A percentile compares a stretch with the other conserved stretches of the same genome.
Conservation (phyloP, 1,140 invertebrate species). For the Euura saliciscinereae region DNA sequence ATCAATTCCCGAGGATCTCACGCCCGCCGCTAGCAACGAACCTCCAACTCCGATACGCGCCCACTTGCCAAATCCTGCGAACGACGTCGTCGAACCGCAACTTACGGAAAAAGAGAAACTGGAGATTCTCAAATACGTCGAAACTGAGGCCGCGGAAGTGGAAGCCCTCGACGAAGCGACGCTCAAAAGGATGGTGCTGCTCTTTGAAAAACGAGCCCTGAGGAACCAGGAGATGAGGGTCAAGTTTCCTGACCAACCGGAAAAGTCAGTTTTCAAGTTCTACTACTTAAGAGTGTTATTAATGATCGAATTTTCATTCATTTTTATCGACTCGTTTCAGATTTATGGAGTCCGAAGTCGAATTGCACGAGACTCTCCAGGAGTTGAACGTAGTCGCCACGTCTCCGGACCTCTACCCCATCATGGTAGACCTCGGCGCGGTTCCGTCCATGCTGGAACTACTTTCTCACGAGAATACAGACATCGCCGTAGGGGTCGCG, state of each 20-base stretch:
- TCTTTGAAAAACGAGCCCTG: constrained; percentile 93
- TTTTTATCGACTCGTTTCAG: too few species aligned
- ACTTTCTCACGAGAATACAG: constrained; percentile 96
- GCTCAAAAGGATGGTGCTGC: constrained; percentile 86
- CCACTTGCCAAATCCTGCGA: constrained; percentile 51
- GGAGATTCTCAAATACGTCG: constrained; percentile 82
- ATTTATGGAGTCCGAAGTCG: constrained; percentile 99
- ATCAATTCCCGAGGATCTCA: constrained; percentile 43
- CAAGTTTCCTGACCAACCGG: constrained; percentile 96
- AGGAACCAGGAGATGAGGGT: constrained; percentile 98
- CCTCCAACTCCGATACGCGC: constrained; percentile 60
- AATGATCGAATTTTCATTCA: constrained; percentile 18
- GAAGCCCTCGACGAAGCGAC: constrained; percentile 86
- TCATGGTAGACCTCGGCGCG: constrained; percentile 88
- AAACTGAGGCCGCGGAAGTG: constrained; percentile 79
- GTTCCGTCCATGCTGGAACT: constrained; percentile 92
- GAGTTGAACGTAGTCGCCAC: constrained; percentile 95
- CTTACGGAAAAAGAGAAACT: constrained; percentile 77
- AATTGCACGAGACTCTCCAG: constrained; percentile 90
- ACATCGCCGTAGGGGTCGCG: constrained; percentile 84
- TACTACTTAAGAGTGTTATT: too few species aligned
- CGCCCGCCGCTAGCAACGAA: constrained; percentile 60
- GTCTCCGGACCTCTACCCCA: constrained; percentile 92
- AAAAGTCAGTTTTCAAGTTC: constrained; percentile 69
- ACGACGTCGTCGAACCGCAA: constrained; percentile 66